Conservation (phyloP, 2,797 vertebrate genomes). For the Scyliorhinus canicula region DNA sequence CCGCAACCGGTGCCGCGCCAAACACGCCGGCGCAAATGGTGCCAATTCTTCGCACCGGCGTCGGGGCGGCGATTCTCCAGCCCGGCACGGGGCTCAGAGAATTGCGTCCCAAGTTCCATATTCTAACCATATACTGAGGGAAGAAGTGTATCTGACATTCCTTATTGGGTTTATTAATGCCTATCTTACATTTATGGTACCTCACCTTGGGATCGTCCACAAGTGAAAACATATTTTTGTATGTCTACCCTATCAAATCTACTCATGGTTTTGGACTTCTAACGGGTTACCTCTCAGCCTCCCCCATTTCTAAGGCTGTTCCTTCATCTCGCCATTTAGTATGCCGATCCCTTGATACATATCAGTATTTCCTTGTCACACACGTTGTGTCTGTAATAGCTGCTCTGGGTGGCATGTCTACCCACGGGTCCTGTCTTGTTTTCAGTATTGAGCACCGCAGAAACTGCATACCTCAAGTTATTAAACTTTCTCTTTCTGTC, state of each 20-base stretch:
- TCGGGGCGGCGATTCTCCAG: no score
- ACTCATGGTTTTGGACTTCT: neutral
- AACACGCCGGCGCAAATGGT: no score
- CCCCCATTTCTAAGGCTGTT: neutral
- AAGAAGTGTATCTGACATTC: neutral
- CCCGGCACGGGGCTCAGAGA: no score
- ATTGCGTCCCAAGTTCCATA: neutral
- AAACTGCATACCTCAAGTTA: neutral
- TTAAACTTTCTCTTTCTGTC: neutral
- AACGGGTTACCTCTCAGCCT: neutral
- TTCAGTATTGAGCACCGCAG: neutral
- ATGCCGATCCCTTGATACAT: neutral
- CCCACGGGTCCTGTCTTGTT: neutral
- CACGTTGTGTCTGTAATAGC: neutral
- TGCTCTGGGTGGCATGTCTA: neutral
- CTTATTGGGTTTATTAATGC: neutral
- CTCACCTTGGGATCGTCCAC: neutral
- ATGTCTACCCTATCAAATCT: neutral
- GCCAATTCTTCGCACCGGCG: no score
- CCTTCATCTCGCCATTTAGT: neutral
- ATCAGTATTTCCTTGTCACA: neutral
- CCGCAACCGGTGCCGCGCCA: no score
- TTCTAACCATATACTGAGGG: neutral
- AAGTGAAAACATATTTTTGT: neutral
- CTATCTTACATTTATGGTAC: neutral